These are phyloP conservation scores for Balearica regulorum DNA, from an alignment of 2,797 vertebrate species.

Conservation along the genomic window DNA sequence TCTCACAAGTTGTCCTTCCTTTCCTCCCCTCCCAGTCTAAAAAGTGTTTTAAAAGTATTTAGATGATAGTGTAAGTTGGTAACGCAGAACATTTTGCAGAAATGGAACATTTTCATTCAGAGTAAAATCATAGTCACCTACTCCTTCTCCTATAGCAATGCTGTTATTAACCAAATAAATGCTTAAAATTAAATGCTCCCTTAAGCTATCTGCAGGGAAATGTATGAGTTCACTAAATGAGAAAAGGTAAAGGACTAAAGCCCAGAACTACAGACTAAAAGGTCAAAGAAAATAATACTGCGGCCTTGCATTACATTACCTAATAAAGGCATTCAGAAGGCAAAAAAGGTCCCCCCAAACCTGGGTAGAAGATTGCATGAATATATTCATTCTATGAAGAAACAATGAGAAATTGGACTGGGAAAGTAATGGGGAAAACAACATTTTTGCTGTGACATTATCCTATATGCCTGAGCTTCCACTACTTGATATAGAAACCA, in stretches of 20 bases:
- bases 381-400: conserved; percentile 24
- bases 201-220: conserved; percentile 3
- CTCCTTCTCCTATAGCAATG: not conserved
- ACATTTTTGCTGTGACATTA: not conserved
- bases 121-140: conserved; percentile 36
- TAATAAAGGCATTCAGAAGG: conserved; percentile 11
- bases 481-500: not conserved
- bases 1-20: not conserved
- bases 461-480: not conserved
- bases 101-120: not conserved
- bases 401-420: not conserved
- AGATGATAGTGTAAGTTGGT: not conserved
- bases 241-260: not conserved
- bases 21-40: not conserved
- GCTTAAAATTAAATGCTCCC: conserved; percentile 39
- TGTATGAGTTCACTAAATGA: not conserved
- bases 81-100: not conserved
- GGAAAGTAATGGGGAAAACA: not conserved
- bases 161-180: conserved; percentile 18
- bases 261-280: not conserved
- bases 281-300: not conserved
- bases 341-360: not conserved
- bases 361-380: not conserved
- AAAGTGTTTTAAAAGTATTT: not conserved
- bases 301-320: not conserved